These are phyloP conservation scores for Trialeurodes vaporariorum DNA, from an alignment of 1,140 invertebrate species.

Conservation along the genomic window DNA sequence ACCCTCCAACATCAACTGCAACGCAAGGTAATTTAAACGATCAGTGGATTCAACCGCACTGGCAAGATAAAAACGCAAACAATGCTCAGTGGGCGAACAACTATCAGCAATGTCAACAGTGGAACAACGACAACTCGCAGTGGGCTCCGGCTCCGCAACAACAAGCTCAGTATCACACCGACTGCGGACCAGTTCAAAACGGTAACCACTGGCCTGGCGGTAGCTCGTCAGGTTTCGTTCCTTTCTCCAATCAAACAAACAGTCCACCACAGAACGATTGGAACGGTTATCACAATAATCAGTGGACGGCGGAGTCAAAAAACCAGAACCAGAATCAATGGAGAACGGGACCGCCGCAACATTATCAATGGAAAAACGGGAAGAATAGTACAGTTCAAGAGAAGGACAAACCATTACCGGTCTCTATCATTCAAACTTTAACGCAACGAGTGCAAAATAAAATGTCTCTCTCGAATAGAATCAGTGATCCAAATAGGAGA, in stretches of 20 bases:
- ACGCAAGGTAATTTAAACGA: neutral
- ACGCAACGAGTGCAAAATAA: conserved; percentile 54
- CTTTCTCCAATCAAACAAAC: too few species aligned
- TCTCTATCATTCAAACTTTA: conserved; percentile 56
- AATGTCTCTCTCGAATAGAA: conserved; percentile 34
- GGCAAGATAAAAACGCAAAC: neutral
- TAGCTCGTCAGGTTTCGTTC: neutral
- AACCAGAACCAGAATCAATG: neutral
- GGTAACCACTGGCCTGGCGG: neutral
- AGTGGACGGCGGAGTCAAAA: neutral
- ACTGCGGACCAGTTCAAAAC: neutral
- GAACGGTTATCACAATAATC: neutral
- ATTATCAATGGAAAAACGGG: conserved; percentile 20
- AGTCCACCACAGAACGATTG: neutral
- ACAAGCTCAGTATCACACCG: neutral
- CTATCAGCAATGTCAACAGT: conserved; percentile 7
- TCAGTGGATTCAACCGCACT: neutral
- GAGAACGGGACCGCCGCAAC: neutral
- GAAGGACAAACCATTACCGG: conserved; percentile 47
- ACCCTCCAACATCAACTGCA: conserved; percentile 9
- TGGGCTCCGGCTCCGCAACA: neutral
- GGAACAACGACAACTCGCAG: neutral
- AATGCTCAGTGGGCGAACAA: neutral
- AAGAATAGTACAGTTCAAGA: conserved; percentile 26
- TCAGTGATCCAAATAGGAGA: conserved; percentile 26